A percentile compares a stretch with the other conserved stretches of the same genome.
Conservation (phyloP, 1,140 invertebrate species). For the Lepidurus arcticus region DNA sequence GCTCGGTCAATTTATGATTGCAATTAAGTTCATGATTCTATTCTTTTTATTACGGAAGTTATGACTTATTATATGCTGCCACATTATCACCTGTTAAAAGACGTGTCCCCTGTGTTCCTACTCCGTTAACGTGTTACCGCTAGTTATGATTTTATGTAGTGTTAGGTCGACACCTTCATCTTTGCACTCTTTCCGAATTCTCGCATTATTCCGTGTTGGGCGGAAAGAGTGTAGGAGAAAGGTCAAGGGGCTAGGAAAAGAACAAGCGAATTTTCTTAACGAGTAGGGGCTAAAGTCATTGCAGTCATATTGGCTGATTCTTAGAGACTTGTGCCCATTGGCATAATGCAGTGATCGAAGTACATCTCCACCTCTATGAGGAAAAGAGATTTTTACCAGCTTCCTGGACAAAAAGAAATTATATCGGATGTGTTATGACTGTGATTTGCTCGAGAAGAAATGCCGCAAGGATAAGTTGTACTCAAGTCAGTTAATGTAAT, state of each 20-base stretch:
- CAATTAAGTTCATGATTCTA: not conserved
- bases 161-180: not conserved
- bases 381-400: not conserved
- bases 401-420: not conserved
- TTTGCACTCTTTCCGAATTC: not conserved
- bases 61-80: not conserved
- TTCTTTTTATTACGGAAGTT: not conserved
- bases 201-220: not conserved
- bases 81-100: not conserved
- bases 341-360: not conserved
- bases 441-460: slow-evolving; percentile 7
- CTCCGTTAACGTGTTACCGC: not conserved
- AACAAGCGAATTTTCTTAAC: slow-evolving; percentile 11
- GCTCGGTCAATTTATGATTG: not conserved
- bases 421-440: not conserved
- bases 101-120: not conserved
- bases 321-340: not conserved
- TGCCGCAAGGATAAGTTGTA: not conserved
- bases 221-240: not conserved
- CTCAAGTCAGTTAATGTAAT: slow-evolving; percentile 1
- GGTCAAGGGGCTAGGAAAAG: not conserved
- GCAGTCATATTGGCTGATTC: slow-evolving; percentile 10
- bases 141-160: not conserved
- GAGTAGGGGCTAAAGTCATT: slow-evolving; percentile 18
- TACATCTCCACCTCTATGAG: slow-evolving; percentile 8